Percentiles rank a stretch among this genome's conserved stretches.
These are phyloP conservation scores for Chrysina gloriosa DNA, from an alignment of 2,888 invertebrate genomes.

Conservation along the genomic window DNA sequence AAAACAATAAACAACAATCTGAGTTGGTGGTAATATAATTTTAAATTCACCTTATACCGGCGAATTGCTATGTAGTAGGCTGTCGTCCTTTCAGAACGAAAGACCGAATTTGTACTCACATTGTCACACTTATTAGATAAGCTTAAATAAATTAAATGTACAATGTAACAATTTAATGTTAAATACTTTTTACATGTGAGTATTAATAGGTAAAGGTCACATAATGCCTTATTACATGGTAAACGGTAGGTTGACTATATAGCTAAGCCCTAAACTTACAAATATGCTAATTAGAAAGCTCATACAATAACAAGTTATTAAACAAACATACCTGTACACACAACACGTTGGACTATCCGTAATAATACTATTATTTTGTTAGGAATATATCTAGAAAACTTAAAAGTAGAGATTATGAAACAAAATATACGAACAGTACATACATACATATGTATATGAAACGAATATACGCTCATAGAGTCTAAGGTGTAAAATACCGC, in stretches of 20 bases:
- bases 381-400: conserved; percentile 48
- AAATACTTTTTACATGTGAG: conserved; percentile 60
- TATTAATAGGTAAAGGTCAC: conserved; percentile 62
- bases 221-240: conserved; percentile 63
- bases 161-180: conserved; percentile 50
- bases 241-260: conserved; percentile 60
- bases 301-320: conserved; percentile 39
- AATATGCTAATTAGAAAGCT: conserved; percentile 46
- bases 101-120: conserved; percentile 56
- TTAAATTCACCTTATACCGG: conserved; percentile 49
- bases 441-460: too few relatives aligned
- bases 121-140: conserved; percentile 48
- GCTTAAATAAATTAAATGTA: conserved; percentile 53
- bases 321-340: conserved; percentile 30
- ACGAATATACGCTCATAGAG: not conserved
- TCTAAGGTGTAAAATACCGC: conserved; percentile 18
- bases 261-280: conserved; percentile 54
- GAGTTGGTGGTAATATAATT: conserved; percentile 57
- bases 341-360: conserved; percentile 45
- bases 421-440: conserved; percentile 23
- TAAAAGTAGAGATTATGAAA: conserved; percentile 38
- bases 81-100: conserved; percentile 35
- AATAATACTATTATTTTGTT: conserved; percentile 60
- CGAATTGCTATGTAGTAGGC: conserved; percentile 28
- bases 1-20: conserved; percentile 61